These are phyloP conservation scores for Callocephalon fimbriatum DNA, from an alignment of 2,113 vertebrate genomes.

Conservation along the genomic window DNA sequence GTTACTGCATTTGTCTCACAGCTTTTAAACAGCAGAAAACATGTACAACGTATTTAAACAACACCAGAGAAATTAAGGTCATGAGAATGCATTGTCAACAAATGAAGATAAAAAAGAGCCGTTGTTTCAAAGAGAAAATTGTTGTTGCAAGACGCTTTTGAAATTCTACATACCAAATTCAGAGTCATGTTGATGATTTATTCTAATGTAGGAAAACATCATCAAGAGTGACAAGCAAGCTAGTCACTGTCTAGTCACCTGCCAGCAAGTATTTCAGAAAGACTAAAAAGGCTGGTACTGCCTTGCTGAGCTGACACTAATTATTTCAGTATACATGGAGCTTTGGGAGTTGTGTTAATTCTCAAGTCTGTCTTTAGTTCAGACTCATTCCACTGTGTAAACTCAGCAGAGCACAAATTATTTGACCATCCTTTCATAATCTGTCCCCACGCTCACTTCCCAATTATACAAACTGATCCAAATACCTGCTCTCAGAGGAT, in stretches of 20 bases:
- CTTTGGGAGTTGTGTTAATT: conserved; percentile 68
- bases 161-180: not conserved
- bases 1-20: conserved; percentile 76
- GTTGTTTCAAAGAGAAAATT: not conserved
- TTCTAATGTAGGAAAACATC: conserved; percentile 23
- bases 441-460: conserved; percentile 53
- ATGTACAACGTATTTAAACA: conserved; percentile 73
- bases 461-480: conserved; percentile 69
- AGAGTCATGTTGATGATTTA: conserved; percentile 11
- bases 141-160: conserved; percentile 5
- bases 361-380: conserved; percentile 72
- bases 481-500: conserved; percentile 56
- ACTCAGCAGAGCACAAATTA: conserved; percentile 70
- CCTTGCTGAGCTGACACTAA: conserved; percentile 70
- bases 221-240: conserved; percentile 36
- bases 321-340: conserved; percentile 67
- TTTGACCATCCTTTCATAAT: conserved; percentile 72
- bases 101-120: conserved; percentile 60
- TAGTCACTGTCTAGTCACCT: conserved; percentile 51
- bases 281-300: conserved; percentile 50
- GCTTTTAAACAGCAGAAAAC: conserved; percentile 76
- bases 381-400: conserved; percentile 70
- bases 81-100: conserved; percentile 53
- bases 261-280: conserved; percentile 49
- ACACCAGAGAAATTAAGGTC: conserved; percentile 70